Base-by-base conservation (phyloP, 2,888 invertebrate genomes). In the Tipula vernalis region DNA sequence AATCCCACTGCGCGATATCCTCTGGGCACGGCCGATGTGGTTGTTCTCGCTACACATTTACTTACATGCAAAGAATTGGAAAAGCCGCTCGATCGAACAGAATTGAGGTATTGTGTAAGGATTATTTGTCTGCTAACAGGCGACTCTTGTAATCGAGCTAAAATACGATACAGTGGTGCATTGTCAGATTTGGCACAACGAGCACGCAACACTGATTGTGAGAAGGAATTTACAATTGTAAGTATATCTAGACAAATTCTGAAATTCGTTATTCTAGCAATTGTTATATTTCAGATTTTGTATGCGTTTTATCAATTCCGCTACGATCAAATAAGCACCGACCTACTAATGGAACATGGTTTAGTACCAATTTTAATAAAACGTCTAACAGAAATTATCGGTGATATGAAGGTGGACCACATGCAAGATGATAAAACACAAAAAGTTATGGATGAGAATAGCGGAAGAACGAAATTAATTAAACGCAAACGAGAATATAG, bases 291-390 rank as follows among this genome's bases (percentile, higher is more conserved):
- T 84, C 12, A 90, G 90, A 89, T 91, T 42, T 89, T 91, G 44
- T 89, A 89, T 89, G 89, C 93, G 89, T 89, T 91, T 90, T 93
- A 93, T 83, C 92, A 92, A 89, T 92, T 93, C 86, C 91, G 90
- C 88, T 89, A 90, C 85, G 91, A 93, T 87, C 90, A 93, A 71
- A 89, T 91, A 87, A 93, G 94, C 83, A 89, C 90, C 87, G 91
- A 93, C 85, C 91, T 92, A 87, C 92, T 94, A 92, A 90, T 93
- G 87, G 91, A 92, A 89, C 93, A 93, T 88, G 93, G 93, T 87
- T 91, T 92, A 87, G 92, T 93, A 3, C 91, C 92, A 0, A 92
- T 93, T 88, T 89, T 94, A 87, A 91, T 94, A 18, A 91, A 91
- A 87, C 91, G 92, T 71, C 89, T 94, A 41, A 91, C 90, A 90